phyloP scores from a whole-genome alignment of 1,140 invertebrate species.

The Drosophila leontia region DNA sequence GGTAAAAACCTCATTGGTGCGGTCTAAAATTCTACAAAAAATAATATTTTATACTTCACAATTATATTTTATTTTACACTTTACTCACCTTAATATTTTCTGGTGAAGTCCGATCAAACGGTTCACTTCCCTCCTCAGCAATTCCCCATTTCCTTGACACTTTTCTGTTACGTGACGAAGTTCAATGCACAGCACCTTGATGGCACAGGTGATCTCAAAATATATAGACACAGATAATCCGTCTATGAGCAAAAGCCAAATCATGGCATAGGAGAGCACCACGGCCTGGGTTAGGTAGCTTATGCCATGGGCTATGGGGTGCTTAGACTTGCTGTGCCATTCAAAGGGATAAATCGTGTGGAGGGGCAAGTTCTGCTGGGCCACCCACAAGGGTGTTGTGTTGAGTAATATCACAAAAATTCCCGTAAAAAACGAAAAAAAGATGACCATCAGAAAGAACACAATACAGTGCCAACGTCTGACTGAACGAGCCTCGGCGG shows the following conservation, averaged over 20 bases:
- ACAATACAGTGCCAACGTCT: constrained; percentile 21
- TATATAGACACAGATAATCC: constrained; percentile 11
- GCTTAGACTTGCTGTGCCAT: constrained; percentile 22
- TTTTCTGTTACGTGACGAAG: not conserved
- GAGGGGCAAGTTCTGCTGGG: constrained; percentile 42
- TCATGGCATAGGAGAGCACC: not conserved
- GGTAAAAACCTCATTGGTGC: constrained; percentile 42
- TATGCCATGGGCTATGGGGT: constrained; percentile 18
- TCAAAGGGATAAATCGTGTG: constrained; percentile 36
- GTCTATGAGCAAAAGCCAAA: constrained; percentile 22
- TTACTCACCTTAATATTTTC: constrained; percentile 22
- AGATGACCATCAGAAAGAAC: fast-evolving
- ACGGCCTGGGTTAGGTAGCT: constrained; percentile 24
- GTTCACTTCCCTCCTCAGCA: not conserved
- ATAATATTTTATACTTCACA: not conserved
- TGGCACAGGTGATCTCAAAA: constrained; percentile 31
- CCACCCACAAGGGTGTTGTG: constrained; percentile 27
- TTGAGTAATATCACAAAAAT: constrained; percentile 20
- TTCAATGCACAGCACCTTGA: constrained; percentile 49
- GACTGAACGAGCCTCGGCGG: not conserved
- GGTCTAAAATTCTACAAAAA: constrained; percentile 27
- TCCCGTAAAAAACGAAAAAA: not conserved
- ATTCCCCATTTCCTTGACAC: not conserved
- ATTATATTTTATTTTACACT: too few relatives aligned
- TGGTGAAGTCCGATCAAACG: constrained; percentile 33